phyloP scores from a whole-genome alignment of 92 coral and sea anemone species.

The Muricea muricata region DNA sequence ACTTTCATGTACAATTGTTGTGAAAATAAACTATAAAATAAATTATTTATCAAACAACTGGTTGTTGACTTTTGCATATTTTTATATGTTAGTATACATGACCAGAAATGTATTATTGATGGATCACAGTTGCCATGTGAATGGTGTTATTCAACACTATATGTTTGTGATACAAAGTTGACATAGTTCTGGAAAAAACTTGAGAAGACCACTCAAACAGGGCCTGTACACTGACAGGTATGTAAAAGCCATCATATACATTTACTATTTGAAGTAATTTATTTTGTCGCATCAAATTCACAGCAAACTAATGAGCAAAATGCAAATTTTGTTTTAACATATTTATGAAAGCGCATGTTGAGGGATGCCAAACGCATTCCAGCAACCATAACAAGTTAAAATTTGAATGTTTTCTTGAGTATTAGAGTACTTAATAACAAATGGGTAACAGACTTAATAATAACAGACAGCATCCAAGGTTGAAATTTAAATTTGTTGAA shows the following conservation, averaged over 20 bases:
- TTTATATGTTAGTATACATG: neutral
- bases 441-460: constrained; percentile 6
- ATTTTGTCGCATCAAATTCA: neutral
- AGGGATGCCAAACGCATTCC: too few relatives aligned
- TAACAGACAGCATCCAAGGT: neutral
- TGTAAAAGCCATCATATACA: neutral
- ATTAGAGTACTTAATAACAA: constrained; percentile 23
- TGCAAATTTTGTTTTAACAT: neutral
- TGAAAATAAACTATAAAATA: neutral
- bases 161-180: too few relatives aligned
- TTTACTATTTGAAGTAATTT: neutral
- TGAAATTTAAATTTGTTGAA: constrained; percentile 1
- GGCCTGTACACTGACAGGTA: neutral
- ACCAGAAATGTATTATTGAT: too few relatives aligned
- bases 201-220: too few relatives aligned
- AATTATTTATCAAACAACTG: neutral
- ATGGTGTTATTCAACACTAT: too few relatives aligned
- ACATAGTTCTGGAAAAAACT: too few relatives aligned
- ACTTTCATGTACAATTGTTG: neutral
- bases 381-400: constrained; percentile 8
- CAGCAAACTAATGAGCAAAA: neutral
- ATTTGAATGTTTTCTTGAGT: constrained; percentile 14
- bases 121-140: neutral
- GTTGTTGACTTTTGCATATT: neutral
- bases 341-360: neutral